These are phyloP conservation scores for Danionella cerebrum DNA, from an alignment of 2,113 vertebrate genomes.

Conservation along the genomic window DNA sequence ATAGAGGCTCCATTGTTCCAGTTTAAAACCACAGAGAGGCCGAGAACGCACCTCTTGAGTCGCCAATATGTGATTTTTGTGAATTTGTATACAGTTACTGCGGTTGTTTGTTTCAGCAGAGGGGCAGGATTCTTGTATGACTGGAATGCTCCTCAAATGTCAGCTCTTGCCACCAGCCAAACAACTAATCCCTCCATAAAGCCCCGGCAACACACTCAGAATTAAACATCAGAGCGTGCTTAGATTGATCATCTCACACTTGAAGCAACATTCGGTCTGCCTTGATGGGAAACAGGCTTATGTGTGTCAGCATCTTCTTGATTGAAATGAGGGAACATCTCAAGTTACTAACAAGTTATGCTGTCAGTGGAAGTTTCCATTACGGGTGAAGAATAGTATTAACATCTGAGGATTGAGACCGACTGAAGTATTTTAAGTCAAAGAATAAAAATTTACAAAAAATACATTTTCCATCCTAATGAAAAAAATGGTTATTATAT, in stretches of 20 bases:
- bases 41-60: too few relatives aligned
- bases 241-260: neutral
- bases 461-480: too few relatives aligned
- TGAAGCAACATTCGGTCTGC: neutral
- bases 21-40: too few relatives aligned
- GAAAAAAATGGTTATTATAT: too few relatives aligned
- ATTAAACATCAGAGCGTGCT: neutral
- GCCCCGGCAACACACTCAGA: neutral
- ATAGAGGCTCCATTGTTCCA: too few relatives aligned
- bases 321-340: neutral
- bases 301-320: slow-evolving; percentile 2
- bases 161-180: neutral
- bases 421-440: too few relatives aligned
- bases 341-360: slow-evolving; percentile 3
- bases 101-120: neutral
- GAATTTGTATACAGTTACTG: neutral
- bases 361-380: neutral
- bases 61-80: neutral
- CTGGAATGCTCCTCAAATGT: slow-evolving; percentile 22
- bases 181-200: neutral
- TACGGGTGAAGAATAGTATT: too few relatives aligned
- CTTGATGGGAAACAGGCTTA: neutral
- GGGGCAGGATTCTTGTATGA: neutral
- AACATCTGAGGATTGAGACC: too few relatives aligned
- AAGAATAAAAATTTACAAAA: too few relatives aligned